Percentiles rank a stretch among this genome's conserved stretches.
phyloP scores from a whole-genome alignment of 1,140 invertebrate genomes.

The Phortica variegata region DNA sequence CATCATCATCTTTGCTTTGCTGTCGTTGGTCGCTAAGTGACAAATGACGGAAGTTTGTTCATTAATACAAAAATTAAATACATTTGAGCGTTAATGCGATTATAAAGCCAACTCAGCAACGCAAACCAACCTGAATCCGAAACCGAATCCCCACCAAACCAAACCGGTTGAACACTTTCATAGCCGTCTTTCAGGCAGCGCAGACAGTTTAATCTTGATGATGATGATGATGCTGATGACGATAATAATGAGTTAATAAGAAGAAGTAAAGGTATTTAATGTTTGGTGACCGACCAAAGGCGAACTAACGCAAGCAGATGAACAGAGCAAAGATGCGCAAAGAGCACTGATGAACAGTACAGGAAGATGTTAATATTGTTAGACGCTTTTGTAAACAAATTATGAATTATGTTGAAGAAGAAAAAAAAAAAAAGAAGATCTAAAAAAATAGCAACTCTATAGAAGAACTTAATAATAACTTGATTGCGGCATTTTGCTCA shows the following conservation, averaged over 20 bases:
- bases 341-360: background rate
- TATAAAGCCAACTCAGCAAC: slow-evolving; percentile 18
- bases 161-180: too few species aligned
- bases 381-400: slow-evolving; percentile 55
- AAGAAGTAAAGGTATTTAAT: background rate
- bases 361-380: slow-evolving; percentile 52
- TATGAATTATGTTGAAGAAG: slow-evolving; percentile 55
- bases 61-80: slow-evolving; percentile 16
- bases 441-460: too few species aligned
- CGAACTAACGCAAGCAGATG: background rate
- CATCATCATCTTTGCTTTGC: too few species aligned
- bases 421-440: too few species aligned
- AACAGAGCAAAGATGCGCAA: too few species aligned
- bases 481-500: slow-evolving; percentile 46
- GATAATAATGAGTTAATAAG: background rate
- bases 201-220: slow-evolving; percentile 35
- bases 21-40: slow-evolving; percentile 7
- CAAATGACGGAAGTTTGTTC: background rate
- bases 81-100: slow-evolving; percentile 38
- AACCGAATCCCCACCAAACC: too few species aligned
- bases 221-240: too few species aligned
- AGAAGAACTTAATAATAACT: slow-evolving; percentile 55
- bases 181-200: slow-evolving; percentile 40
- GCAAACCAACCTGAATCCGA: too few species aligned
- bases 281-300: slow-evolving; percentile 3